Evolutionary conservation across 2,113 vertebrate species (phyloP).

Genomic region (Glaucomys volans): DNA sequence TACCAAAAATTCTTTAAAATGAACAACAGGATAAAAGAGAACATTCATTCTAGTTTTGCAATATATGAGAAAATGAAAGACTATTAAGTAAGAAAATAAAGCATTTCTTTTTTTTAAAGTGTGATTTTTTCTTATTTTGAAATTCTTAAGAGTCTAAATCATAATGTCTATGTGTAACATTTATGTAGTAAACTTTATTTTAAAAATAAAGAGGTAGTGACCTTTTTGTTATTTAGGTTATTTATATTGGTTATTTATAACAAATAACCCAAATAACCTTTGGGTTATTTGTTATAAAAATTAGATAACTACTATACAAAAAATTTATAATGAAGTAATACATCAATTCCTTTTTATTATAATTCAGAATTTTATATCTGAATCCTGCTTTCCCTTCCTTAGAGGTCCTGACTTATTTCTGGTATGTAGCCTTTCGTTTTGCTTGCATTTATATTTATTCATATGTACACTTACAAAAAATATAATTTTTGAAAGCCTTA

Average conservation of each 20-base stretch:
- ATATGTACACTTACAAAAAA: not conserved
- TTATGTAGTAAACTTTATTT: not conserved
- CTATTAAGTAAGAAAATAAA: not conserved
- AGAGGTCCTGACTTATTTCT: not conserved
- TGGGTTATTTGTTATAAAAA: slow-evolving; percentile 24
- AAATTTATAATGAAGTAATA: not conserved
- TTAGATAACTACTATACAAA: slow-evolving; percentile 31
- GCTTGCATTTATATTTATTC: not conserved
- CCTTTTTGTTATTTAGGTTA: not conserved
- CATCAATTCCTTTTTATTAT: not conserved
- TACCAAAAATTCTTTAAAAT: slow-evolving; percentile 7
- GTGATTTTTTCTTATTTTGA: not conserved
- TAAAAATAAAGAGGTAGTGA: not conserved
- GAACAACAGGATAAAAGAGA: not conserved
- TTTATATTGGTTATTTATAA: no score
- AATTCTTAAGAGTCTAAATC: not conserved
- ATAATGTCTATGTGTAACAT: not conserved
- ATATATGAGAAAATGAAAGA: not conserved
- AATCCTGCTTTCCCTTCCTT: not conserved
- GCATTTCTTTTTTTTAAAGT: not conserved
- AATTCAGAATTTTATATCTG: slow-evolving; percentile 43
- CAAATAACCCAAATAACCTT: no score
- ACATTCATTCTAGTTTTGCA: not conserved
- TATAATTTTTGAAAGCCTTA: not conserved
- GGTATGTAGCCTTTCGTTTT: slow-evolving; percentile 1